Base-by-base conservation (phyloP, 2,888 invertebrate species). In the Phymatocera aterrima region DNA sequence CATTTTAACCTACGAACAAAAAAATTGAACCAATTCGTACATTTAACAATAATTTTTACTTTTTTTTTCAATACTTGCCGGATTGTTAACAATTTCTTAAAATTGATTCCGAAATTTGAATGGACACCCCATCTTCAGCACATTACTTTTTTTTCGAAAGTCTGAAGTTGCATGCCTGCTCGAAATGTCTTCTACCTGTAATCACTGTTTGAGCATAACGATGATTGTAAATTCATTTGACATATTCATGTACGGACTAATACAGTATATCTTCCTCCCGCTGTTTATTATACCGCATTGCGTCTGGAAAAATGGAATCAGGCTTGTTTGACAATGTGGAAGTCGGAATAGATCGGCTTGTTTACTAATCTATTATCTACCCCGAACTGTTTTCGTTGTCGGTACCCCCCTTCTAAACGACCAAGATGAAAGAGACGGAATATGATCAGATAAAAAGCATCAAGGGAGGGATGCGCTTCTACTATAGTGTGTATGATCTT, bases 381-480 rank as follows among this genome's bases (percentile, higher is more conserved):
- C 12, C 48, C 18, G n/a, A 31, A 34, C 72, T 72, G 28, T 43
- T 72, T 18, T 37, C 34, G 40, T 31, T 18, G 51, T 4, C 1
- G 51, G 72, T 18, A 18, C 10, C 31, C 34, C 72, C 15, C n/a
- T 51, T 72, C 51, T 21, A 10, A 72, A 72, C 34, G 34, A 51
- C 18, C 21, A 61, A n/a, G 31, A 61, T 24, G 28, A 21, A 3
- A 48, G 12, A 12, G 46, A 24, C 15, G 21, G 46, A 43, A n/a
- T 31, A 72, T 51, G 72, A 51, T 72, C 72, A 72, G 72, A 72
- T 72, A 72, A 51, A 72, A 72, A 51, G 28, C n/a, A n/a, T n/a
- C 1, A 18, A 51, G 12, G 28, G 28, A 40, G 8, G 28, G 57
- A 28, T 40, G 40, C 8, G 12, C 28, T 57, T 28, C 28, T 57